phyloP scores from a whole-genome alignment of 2,888 invertebrate genomes.

The Amiota communis region DNA sequence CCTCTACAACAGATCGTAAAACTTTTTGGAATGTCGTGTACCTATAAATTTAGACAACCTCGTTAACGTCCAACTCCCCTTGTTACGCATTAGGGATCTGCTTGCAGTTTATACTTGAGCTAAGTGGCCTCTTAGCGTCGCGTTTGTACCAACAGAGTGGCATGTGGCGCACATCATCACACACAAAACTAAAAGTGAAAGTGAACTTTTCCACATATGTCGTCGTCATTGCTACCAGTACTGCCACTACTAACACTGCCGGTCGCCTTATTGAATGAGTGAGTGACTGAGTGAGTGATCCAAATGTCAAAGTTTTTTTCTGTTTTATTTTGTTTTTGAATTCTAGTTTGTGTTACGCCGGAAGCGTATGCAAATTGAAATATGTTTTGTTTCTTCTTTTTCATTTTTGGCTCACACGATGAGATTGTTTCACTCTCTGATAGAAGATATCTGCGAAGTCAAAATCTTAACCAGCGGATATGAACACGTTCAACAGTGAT shows the following conservation, averaged over 20 bases:
- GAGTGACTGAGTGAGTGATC: background rate
- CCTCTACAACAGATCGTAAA: constrained; percentile 6
- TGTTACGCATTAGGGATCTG: background rate
- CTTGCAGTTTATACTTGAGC: background rate
- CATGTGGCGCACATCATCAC: constrained; percentile 21
- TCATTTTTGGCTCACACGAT: constrained; percentile 29
- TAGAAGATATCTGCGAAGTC: background rate
- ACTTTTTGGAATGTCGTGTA: constrained; percentile 11
- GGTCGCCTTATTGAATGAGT: background rate
- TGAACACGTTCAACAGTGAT: constrained; percentile 18
- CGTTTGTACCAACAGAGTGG: constrained; percentile 4
- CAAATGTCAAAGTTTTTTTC: constrained; percentile 21
- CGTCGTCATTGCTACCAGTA: too few relatives aligned
- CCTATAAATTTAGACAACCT: constrained; percentile 27
- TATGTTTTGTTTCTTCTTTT: constrained; percentile 34
- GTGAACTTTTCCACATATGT: constrained; percentile 12
- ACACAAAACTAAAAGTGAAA: constrained; percentile 18
- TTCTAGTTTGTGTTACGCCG: constrained; percentile 42
- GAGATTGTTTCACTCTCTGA: constrained; percentile 37
- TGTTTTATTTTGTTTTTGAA: constrained; percentile 27
- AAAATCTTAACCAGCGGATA: background rate
- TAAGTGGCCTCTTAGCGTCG: constrained; percentile 27
- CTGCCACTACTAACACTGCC: too few relatives aligned
- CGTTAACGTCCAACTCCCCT: background rate
- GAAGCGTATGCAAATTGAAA: constrained; percentile 57